Evolutionary conservation across 2,113 vertebrate species (phyloP), one percentile per base, ranked within the genome.

Genomic region (Aphyosemion australe): DNA sequence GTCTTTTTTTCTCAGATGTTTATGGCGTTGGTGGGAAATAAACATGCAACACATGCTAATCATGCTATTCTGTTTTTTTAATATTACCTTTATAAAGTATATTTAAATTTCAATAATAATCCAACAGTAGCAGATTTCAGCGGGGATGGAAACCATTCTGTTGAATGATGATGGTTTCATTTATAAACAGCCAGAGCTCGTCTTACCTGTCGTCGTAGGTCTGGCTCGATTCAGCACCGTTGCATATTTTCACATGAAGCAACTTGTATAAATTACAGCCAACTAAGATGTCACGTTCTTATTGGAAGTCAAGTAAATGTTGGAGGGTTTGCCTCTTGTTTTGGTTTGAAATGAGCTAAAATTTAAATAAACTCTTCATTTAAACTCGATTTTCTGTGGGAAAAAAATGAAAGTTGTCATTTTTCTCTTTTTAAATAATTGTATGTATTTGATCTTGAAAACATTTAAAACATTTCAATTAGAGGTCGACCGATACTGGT

Each of bases 231-330:
- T 50, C 3, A 37, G 20, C 18, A 7, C 20, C 19, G 55, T 43
- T 67, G 26, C 46, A 53, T 68, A 61, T 48, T 61, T 75, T 43
- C 49, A 48, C 54, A 48, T 52, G 43, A 19, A 46, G 26, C 48
- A 58, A 42, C 67, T 41, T 72, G 55, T 53, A 18, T 13, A 42
- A 62, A 46, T 15, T 6, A 20, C 13, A 52, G 13, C 2, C 16
- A 9, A 15, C 47, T 2, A 20, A 66, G 15, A 61, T 65, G 42
- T 39, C 16, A 49, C 52, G 21, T 47, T 49, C 32, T 62, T 37
- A 13, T 64, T 63, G 6, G 10, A 19, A 31, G 14, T 41, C 50
- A 15, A 4, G 1, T 26, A 16, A 12, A 4, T 49, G 34, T 55
- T 52, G 42, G 9, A 26, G 9, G 11, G 39, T 63, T 60, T 14